These are phyloP conservation scores for Holcopasites calliopsidis DNA, from an alignment of 1,140 invertebrate species.

Conservation along the genomic window DNA sequence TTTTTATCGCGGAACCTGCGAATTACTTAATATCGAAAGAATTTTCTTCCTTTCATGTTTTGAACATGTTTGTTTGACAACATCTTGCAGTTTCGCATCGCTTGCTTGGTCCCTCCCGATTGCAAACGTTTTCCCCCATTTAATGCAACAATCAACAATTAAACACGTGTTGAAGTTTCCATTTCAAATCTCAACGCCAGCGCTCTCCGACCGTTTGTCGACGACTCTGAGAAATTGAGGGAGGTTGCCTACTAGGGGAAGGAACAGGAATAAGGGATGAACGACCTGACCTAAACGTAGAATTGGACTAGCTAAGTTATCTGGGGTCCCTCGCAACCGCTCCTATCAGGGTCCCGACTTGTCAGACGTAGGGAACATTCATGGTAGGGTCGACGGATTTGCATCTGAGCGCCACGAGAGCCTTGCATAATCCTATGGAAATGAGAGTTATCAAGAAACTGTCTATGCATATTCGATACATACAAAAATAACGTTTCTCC, in stretches of 20 bases:
- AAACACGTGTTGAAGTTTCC: too few species aligned
- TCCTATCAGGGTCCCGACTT: not conserved
- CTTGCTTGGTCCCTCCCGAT: not conserved
- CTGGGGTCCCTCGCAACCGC: not conserved
- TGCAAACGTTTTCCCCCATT: too few species aligned
- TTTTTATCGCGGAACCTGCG: too few species aligned
- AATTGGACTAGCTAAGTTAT: constrained; percentile 8
- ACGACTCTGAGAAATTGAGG: constrained; percentile 2
- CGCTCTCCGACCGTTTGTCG: constrained; percentile 6
- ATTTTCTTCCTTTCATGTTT: too few species aligned
- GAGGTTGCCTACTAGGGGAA: too few species aligned
- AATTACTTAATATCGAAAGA: too few species aligned
- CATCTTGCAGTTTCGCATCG: too few species aligned
- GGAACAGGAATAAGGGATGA: not conserved
- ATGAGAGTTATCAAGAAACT: not conserved
- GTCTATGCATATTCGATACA: too few species aligned
- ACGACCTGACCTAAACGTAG: not conserved
- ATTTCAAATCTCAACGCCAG: constrained; percentile 10
- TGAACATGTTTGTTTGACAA: too few species aligned
- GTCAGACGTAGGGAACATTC: not conserved
- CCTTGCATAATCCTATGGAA: not conserved
- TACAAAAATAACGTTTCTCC: too few species aligned
- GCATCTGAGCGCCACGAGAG: not conserved
- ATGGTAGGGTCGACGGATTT: not conserved
- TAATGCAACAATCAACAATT: too few species aligned